Evolutionary conservation across 2,888 invertebrate genomes (phyloP).

Genomic region (Epiperipatus broadwayi): DNA sequence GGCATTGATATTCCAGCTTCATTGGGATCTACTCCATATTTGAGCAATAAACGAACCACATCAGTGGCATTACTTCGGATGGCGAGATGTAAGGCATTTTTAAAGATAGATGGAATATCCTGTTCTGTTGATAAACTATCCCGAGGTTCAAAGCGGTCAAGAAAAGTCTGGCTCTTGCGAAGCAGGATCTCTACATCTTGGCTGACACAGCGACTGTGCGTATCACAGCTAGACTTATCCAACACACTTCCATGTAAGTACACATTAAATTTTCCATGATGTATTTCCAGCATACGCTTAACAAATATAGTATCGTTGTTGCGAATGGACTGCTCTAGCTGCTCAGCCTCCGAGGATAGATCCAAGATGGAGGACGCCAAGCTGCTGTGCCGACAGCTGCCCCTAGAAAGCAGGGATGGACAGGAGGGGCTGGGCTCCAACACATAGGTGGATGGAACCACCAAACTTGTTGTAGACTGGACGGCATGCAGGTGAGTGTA

Average conservation of each 20-base stretch:
- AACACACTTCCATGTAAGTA: slow-evolving; percentile 25
- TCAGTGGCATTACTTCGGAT: slow-evolving; percentile 38
- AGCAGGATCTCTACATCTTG: slow-evolving; percentile 27
- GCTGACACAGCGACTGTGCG: slow-evolving; percentile 23
- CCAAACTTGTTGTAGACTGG: no score
- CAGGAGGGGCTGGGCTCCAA: no score
- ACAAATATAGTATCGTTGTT: slow-evolving; percentile 34
- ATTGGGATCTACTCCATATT: slow-evolving; percentile 38
- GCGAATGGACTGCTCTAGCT: slow-evolving; percentile 34
- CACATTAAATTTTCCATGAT: slow-evolving; percentile 32
- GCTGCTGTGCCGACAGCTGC: slow-evolving; percentile 20
- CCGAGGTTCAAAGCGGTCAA: slow-evolving; percentile 25
- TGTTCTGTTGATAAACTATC: slow-evolving; percentile 23
- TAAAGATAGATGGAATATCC: slow-evolving; percentile 32
- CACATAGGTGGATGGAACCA: no score
- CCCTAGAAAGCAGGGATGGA: slow-evolving; percentile 9
- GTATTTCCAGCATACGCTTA: slow-evolving; percentile 34
- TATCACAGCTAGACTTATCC: slow-evolving; percentile 25
- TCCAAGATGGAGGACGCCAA: slow-evolving; percentile 32
- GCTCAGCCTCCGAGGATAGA: slow-evolving; percentile 32
- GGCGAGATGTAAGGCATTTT: slow-evolving; percentile 38
- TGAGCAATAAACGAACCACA: slow-evolving; percentile 35
- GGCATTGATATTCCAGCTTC: slow-evolving; percentile 32
- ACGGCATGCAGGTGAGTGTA: no score
- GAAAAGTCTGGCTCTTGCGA: slow-evolving; percentile 27